Conservation (phyloP, 2,888 invertebrate genomes). For the Plagodis pulveraria region DNA sequence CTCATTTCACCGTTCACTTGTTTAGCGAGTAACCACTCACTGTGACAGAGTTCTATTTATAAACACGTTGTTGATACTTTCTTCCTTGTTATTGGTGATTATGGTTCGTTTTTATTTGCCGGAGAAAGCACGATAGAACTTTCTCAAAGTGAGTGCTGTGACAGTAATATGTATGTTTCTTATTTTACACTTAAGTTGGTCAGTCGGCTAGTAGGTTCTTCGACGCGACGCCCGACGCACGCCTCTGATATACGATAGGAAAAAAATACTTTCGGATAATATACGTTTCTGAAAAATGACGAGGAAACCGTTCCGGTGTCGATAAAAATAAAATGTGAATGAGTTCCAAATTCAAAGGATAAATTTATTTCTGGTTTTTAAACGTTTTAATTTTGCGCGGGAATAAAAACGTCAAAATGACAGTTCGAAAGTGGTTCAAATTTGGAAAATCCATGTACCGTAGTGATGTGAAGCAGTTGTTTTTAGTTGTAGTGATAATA, state of each 20-base stretch:
- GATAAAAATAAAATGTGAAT: conserved; percentile 59
- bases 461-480: conserved; percentile 74
- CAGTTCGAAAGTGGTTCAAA: conserved; percentile 71
- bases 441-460: conserved; percentile 56
- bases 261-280: conserved; percentile 39
- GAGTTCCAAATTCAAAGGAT: conserved; percentile 38
- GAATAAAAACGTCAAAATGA: conserved; percentile 70
- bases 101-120: conserved; percentile 34
- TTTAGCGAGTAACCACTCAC: conserved; percentile 71
- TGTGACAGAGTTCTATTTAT: conserved; percentile 58
- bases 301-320: conserved; percentile 61
- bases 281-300: conserved; percentile 61
- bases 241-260: conserved; percentile 44
- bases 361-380: conserved; percentile 35
- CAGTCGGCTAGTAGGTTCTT: conserved; percentile 82
- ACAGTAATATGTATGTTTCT: conserved; percentile 81
- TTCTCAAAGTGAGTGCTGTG: conserved; percentile 47
- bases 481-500: conserved; percentile 68
- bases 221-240: conserved; percentile 57
- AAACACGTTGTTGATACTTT: conserved; percentile 20
- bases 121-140: conserved; percentile 55
- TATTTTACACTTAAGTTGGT: conserved; percentile 83
- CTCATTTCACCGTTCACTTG: conserved; percentile 85
- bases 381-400: conserved; percentile 55
- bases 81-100: conserved; percentile 21